phyloP scores from a whole-genome alignment of 2,888 invertebrate species.

The Cerastoderma edule region DNA sequence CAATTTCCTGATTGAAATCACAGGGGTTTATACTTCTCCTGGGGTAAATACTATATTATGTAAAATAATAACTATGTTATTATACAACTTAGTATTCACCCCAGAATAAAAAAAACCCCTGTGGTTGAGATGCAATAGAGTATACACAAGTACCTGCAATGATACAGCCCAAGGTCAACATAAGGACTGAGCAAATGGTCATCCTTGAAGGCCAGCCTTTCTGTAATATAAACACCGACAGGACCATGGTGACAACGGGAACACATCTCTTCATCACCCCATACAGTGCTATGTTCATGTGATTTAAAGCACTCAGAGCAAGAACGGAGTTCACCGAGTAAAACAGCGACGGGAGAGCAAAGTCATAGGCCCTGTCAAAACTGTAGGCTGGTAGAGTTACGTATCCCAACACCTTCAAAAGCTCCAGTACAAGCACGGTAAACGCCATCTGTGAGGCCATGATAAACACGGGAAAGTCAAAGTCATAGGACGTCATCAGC shows the following conservation, averaged over 20 bases:
- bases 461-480: constrained; percentile 85
- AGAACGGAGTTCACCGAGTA: constrained; percentile 85
- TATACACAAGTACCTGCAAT: constrained; percentile 82
- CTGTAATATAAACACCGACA: constrained; percentile 82
- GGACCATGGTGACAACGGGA: constrained; percentile 83
- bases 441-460: constrained; percentile 85
- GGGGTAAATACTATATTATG: not conserved
- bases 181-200: constrained; percentile 79
- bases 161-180: constrained; percentile 84
- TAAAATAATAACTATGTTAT: no score
- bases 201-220: constrained; percentile 79
- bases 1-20: no score
- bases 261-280: constrained; percentile 85
- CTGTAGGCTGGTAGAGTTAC: constrained; percentile 82
- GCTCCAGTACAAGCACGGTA: constrained; percentile 83
- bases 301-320: constrained; percentile 85
- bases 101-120: not conserved
- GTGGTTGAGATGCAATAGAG: not conserved
- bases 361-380: constrained; percentile 82
- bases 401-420: constrained; percentile 73
- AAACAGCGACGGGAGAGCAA: constrained; percentile 84
- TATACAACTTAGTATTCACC: not conserved
- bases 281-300: constrained; percentile 86
- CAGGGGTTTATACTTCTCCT: no score
- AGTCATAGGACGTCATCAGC: constrained; percentile 82